Percentiles rank a stretch among this genome's conserved stretches.
These are phyloP conservation scores for Synergus laeviventris DNA, from an alignment of 2,888 invertebrate genomes.

Conservation along the genomic window DNA sequence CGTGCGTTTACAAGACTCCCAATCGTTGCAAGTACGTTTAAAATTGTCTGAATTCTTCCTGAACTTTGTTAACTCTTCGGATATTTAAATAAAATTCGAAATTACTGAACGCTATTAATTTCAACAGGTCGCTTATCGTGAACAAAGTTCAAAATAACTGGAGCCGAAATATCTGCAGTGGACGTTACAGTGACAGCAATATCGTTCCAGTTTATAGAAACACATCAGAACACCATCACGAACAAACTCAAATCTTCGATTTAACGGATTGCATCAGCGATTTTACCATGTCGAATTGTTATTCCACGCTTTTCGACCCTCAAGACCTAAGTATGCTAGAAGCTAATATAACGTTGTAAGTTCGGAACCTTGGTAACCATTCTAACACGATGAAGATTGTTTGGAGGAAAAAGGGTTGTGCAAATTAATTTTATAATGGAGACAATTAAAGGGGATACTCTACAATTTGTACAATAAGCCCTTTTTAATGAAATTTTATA, in stretches of 20 bases:
- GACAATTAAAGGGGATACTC: no score
- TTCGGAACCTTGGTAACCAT: background rate
- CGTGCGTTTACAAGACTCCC: background rate
- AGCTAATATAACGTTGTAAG: background rate
- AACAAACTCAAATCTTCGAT: constrained; percentile 29
- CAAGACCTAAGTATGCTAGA: background rate
- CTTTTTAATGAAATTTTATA: no score
- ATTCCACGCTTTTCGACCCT: background rate
- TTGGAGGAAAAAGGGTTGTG: background rate
- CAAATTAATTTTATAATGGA: background rate
- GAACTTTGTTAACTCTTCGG: background rate
- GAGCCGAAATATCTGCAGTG: constrained; percentile 46
- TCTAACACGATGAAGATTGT: background rate
- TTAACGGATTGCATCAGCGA: constrained; percentile 7
- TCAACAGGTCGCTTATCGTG: constrained; percentile 42
- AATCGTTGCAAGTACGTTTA: constrained; percentile 2
- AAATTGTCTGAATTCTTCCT: background rate
- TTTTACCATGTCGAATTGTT: background rate
- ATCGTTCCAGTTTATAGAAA: constrained; percentile 40
- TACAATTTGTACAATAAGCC: no score
- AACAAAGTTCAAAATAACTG: constrained; percentile 43
- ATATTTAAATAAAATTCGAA: no score
- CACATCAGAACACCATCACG: constrained; percentile 21
- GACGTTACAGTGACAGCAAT: constrained; percentile 52
- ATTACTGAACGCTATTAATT: constrained; percentile 4